Evolutionary conservation across 35 echinoderm and acorn worm species (phyloP).

Genomic region (Hemicentrotus pulcherrimus): DNA sequence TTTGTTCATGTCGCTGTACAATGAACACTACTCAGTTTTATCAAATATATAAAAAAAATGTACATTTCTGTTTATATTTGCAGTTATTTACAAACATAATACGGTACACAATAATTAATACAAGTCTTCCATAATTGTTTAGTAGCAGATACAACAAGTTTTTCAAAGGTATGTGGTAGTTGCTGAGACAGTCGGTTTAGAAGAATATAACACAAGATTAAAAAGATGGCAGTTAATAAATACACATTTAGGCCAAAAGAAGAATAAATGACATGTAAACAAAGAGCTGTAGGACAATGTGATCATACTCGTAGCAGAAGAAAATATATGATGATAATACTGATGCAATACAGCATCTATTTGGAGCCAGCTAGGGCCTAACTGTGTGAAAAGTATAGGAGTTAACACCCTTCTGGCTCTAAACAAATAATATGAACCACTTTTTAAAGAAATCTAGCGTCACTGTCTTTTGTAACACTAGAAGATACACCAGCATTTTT

Average conservation of each 20-base stretch:
- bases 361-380: too few relatives aligned
- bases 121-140: neutral
- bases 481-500: neutral
- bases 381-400: too few relatives aligned
- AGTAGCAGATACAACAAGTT: neutral
- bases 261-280: neutral
- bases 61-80: slow-evolving; percentile 42
- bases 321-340: too few relatives aligned
- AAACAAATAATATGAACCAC: too few relatives aligned
- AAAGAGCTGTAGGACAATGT: neutral
- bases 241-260: neutral
- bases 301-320: too few relatives aligned
- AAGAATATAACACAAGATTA: neutral
- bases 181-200: neutral
- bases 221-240: neutral
- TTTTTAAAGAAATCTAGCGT: too few relatives aligned
- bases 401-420: too few relatives aligned
- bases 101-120: slow-evolving; percentile 28
- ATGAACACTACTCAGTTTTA: neutral
- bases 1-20: neutral
- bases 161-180: neutral
- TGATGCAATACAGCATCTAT: too few relatives aligned
- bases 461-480: neutral
- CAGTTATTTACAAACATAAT: slow-evolving; percentile 33
- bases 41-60: slow-evolving; percentile 35